These are phyloP conservation scores for Oncorhynchus clarkii DNA, from an alignment of 2,113 vertebrate species.

Conservation along the genomic window DNA sequence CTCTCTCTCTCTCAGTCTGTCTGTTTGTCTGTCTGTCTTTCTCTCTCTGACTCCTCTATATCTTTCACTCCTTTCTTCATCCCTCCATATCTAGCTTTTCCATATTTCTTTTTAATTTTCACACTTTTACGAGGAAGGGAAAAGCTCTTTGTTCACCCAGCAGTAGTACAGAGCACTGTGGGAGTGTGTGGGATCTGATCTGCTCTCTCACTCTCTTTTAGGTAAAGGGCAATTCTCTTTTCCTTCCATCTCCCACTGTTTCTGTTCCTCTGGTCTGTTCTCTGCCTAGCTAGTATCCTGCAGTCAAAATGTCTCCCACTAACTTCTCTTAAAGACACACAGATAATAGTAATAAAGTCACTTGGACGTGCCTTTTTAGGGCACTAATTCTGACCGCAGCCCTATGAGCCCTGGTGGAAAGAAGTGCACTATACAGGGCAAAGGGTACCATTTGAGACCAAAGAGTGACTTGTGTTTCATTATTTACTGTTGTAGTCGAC, in stretches of 20 bases:
- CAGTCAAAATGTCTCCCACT: background rate
- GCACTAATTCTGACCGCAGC: too few relatives aligned
- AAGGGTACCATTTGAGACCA: too few relatives aligned
- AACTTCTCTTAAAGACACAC: background rate
- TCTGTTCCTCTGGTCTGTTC: too few relatives aligned
- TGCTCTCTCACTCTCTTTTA: background rate
- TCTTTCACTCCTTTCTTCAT: background rate
- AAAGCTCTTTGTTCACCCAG: background rate
- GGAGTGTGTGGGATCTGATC: background rate
- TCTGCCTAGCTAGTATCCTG: background rate
- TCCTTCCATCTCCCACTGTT: too few relatives aligned
- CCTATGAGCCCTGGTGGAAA: too few relatives aligned
- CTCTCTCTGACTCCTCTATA: background rate
- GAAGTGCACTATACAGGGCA: too few relatives aligned
- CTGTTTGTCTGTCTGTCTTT: conserved; percentile 12
- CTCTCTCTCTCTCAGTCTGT: background rate
- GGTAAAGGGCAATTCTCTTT: too few relatives aligned
- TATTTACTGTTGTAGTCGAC: conserved; percentile 34
- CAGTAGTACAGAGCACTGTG: background rate
- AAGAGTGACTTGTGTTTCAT: conserved; percentile 23
- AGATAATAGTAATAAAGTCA: too few relatives aligned
- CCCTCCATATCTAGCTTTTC: conserved; percentile 42
- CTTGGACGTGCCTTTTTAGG: too few relatives aligned
- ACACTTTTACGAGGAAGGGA: background rate
- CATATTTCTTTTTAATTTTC: conserved; percentile 20